phyloP scores from a whole-genome alignment of 2,888 invertebrate species.

The Flabesymbios commensalis region DNA sequence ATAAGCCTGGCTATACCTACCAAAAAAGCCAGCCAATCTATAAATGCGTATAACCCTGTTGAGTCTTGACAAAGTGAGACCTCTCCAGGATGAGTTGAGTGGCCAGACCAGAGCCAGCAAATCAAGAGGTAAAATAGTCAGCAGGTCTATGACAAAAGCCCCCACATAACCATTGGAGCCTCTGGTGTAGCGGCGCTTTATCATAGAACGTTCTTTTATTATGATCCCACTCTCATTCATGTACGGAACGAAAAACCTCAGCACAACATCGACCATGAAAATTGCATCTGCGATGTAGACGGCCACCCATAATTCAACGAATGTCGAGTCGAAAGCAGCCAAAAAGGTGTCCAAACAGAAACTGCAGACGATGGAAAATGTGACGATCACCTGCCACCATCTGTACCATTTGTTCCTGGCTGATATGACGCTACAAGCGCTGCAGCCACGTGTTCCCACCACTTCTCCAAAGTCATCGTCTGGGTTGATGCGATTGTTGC shows the following conservation, averaged over 20 bases:
- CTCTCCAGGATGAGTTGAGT: not conserved
- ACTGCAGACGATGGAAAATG: too few species aligned
- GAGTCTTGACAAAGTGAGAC: not conserved
- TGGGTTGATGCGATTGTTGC: too few species aligned
- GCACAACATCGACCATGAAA: not conserved
- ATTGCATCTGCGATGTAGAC: not conserved
- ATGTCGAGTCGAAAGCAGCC: not conserved
- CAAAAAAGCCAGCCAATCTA: not conserved
- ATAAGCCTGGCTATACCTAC: not conserved
- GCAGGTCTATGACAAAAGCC: not conserved
- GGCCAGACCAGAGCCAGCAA: not conserved
- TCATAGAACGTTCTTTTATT: not conserved
- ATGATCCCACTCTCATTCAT: not conserved
- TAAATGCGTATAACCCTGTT: not conserved
- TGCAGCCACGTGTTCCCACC: too few species aligned
- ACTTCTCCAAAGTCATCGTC: too few species aligned
- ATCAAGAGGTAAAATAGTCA: not conserved
- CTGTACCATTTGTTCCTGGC: too few species aligned
- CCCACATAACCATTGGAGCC: too few species aligned
- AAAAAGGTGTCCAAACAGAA: not conserved
- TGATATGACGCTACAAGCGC: too few species aligned
- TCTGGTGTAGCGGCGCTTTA: not conserved
- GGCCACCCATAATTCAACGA: not conserved
- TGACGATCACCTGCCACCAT: too few species aligned
- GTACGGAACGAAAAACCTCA: not conserved